Evolutionary conservation across 2,888 invertebrate genomes (phyloP).

Genomic region (Lydus trimaculatus): DNA sequence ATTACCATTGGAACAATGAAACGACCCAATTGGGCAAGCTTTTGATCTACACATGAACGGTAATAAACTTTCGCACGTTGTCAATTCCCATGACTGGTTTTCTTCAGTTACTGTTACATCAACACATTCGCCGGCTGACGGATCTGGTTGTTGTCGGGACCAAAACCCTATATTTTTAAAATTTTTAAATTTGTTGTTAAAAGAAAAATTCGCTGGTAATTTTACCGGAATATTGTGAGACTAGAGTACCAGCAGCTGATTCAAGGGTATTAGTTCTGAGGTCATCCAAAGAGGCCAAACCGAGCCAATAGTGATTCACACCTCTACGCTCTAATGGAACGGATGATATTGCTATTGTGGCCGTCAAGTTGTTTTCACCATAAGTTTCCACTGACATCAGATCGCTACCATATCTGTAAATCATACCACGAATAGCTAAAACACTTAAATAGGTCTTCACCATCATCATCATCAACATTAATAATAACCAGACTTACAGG

Average conservation of each 20-base stretch:
- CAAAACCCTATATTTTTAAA: slow-evolving; percentile 73
- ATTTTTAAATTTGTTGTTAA: not conserved
- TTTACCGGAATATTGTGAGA: slow-evolving; percentile 89
- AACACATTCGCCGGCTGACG: slow-evolving; percentile 89
- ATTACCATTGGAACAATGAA: slow-evolving; percentile 91
- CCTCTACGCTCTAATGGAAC: slow-evolving; percentile 71
- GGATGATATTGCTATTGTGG: slow-evolving; percentile 74
- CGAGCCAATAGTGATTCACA: slow-evolving; percentile 85
- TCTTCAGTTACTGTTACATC: slow-evolving; percentile 76
- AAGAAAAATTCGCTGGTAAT: slow-evolving; percentile 2
- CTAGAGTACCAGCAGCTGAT: slow-evolving; percentile 88
- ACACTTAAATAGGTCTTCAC: slow-evolving; percentile 35
- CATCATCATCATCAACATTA: not conserved
- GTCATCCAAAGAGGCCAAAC: slow-evolving; percentile 89
- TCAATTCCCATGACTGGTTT: slow-evolving; percentile 90
- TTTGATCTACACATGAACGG: slow-evolving; percentile 93
- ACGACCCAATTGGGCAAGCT: slow-evolving; percentile 90
- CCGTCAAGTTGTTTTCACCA: slow-evolving; percentile 90
- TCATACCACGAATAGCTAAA: not conserved
- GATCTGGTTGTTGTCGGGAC: slow-evolving; percentile 89
- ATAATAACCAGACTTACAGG: slow-evolving; percentile 32
- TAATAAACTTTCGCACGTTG: slow-evolving; percentile 91
- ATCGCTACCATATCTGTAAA: slow-evolving; percentile 90
- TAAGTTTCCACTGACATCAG: slow-evolving; percentile 90
- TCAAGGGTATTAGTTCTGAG: slow-evolving; percentile 93